Evolutionary conservation across 1,140 invertebrate species (phyloP).

Genomic region (Lutraria rhynchaena): DNA sequence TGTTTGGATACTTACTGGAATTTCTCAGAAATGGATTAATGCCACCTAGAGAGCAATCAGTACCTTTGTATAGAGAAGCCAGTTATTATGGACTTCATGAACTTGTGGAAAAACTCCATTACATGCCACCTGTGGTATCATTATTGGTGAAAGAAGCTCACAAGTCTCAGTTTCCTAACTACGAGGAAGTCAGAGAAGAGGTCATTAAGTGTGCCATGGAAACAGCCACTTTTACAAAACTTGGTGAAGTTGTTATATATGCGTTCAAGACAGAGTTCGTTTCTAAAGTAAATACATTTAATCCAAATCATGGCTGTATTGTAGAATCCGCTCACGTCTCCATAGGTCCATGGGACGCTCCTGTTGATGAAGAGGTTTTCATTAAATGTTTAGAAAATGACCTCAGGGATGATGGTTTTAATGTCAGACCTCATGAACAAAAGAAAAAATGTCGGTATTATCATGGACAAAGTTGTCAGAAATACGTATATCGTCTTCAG

Average conservation of each 20-base stretch:
- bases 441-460: slow-evolving; percentile 78
- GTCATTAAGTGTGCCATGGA: slow-evolving; percentile 73
- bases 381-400: slow-evolving; percentile 76
- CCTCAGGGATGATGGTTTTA: slow-evolving; percentile 76
- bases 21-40: slow-evolving; percentile 75
- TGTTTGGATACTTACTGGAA: slow-evolving; percentile 77
- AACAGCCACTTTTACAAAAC: slow-evolving; percentile 69
- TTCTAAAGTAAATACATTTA: slow-evolving; percentile 72
- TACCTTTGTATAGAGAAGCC: slow-evolving; percentile 73
- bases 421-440: slow-evolving; percentile 73
- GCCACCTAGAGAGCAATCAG: slow-evolving; percentile 71
- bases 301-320: slow-evolving; percentile 76
- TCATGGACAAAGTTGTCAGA: slow-evolving; percentile 78
- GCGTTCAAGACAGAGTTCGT: slow-evolving; percentile 75
- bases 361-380: slow-evolving; percentile 76
- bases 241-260: slow-evolving; percentile 76
- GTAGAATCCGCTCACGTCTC: slow-evolving; percentile 73
- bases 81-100: slow-evolving; percentile 77
- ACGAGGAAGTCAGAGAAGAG: slow-evolving; percentile 67
- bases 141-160: slow-evolving; percentile 73
- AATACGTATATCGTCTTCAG: slow-evolving; percentile 73
- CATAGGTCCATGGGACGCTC: slow-evolving; percentile 74
- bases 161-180: slow-evolving; percentile 75
- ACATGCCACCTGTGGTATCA: slow-evolving; percentile 71
- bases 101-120: slow-evolving; percentile 70